These are phyloP conservation scores for Diglossa brunneiventris DNA, from an alignment of 2,113 vertebrate species.

Conservation along the genomic window DNA sequence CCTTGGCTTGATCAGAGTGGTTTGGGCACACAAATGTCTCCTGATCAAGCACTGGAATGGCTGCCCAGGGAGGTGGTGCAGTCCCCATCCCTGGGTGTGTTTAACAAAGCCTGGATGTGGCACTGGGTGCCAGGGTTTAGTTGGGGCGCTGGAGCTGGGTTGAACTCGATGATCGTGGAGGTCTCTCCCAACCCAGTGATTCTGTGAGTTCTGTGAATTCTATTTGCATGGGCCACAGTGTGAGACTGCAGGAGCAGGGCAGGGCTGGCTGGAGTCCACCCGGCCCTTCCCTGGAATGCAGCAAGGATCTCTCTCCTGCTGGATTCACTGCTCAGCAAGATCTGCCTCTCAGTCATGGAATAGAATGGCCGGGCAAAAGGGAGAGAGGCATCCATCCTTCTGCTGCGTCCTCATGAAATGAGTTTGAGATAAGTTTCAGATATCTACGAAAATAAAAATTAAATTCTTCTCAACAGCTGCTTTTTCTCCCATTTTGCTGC, in stretches of 20 bases:
- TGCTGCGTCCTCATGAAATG: not conserved
- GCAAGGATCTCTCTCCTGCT: not conserved
- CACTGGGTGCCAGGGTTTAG: not conserved
- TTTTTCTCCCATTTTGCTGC: not conserved
- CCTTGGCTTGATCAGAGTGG: not conserved
- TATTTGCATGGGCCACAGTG: accelerated
- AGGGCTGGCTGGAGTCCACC: not conserved
- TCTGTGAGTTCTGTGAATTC: not conserved
- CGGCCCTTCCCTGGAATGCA: not conserved
- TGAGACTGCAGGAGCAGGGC: not conserved
- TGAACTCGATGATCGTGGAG: not conserved
- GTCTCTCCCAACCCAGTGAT: not conserved
- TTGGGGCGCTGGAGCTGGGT: not conserved
- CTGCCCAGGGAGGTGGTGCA: not conserved
- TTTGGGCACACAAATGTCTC: accelerated
- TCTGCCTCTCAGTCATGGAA: not conserved
- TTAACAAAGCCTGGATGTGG: not conserved
- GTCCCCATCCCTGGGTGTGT: not conserved
- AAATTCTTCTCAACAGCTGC: not conserved
- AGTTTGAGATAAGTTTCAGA: not conserved
- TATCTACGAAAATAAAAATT: not conserved
- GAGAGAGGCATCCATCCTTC: not conserved
- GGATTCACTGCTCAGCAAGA: not conserved
- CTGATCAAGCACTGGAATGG: not conserved
- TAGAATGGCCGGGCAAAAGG: accelerated